phyloP scores from a whole-genome alignment of 2,113 vertebrate genomes.

The Pseudorasbora parva region DNA sequence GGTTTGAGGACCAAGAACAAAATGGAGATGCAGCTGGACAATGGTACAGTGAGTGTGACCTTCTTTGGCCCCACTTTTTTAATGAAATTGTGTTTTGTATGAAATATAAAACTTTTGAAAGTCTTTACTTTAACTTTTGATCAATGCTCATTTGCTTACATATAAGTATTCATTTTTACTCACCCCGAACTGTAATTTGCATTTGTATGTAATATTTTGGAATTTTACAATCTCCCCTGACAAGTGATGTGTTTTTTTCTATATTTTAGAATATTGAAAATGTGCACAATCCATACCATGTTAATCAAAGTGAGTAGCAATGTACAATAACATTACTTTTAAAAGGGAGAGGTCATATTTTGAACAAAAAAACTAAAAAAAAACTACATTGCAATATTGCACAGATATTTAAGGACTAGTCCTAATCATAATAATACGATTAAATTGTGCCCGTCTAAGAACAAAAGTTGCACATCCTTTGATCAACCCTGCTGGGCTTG shows the following conservation, averaged over 20 bases:
- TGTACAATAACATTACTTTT: neutral
- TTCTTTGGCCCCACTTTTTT: neutral
- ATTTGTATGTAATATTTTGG: neutral
- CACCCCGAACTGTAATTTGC: neutral
- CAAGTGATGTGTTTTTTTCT: neutral
- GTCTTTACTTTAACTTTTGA: neutral
- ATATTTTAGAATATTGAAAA: neutral
- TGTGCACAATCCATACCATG: neutral
- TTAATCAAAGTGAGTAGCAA: neutral
- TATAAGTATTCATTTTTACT: neutral
- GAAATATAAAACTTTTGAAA: neutral
- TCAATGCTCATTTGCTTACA: neutral
- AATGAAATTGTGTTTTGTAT: conserved; percentile 1
- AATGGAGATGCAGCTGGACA: conserved; percentile 79
- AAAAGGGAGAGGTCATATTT: neutral
- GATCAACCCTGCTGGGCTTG: no score
- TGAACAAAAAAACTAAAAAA: neutral
- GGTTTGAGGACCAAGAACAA: conserved; percentile 76
- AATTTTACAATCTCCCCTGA: neutral
- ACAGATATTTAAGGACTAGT: conserved; percentile 54
- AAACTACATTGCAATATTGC: neutral
- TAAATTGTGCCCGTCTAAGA: neutral
- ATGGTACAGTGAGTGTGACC: no score
- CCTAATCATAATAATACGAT: neutral
- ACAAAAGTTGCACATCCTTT: neutral